phyloP scores from a whole-genome alignment of 30 jellyfish, hydroid and myxozoan species.

The Hydractinia echinata region DNA sequence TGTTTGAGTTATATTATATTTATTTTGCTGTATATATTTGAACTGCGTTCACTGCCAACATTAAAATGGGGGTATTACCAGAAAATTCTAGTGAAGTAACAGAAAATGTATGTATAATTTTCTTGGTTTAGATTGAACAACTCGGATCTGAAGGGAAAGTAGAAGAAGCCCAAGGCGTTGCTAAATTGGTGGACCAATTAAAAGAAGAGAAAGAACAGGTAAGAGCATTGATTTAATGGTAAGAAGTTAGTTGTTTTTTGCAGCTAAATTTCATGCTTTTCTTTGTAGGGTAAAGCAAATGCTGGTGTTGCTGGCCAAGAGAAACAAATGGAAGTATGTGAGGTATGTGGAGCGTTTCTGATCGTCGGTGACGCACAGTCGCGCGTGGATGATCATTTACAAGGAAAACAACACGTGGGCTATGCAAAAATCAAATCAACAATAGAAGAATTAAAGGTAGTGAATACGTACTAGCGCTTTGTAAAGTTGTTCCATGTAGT shows the following conservation, averaged over 20 bases:
- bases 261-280: neutral
- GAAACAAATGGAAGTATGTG: conserved; percentile 98
- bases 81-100: neutral
- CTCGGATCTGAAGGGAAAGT: conserved; percentile 97
- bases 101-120: no score
- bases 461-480: neutral
- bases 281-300: conserved; percentile 3
- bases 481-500: neutral
- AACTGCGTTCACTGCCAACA: neutral
- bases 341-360: conserved; percentile 94
- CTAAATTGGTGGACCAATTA: conserved; percentile 82
- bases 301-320: conserved; percentile 74
- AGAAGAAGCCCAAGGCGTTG: conserved; percentile 94
- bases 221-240: neutral
- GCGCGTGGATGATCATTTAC: conserved; percentile 96
- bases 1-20: no score
- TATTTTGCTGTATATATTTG: neutral
- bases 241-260: no score
- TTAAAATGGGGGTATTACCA: neutral
- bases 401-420: conserved; percentile 98
- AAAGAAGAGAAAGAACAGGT: conserved; percentile 86
- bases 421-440: conserved; percentile 90
- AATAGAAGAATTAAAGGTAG: conserved; percentile 85
- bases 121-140: conserved; percentile 56
- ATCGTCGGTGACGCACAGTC: conserved; percentile 98